Evolutionary conservation across 1,140 invertebrate species (phyloP).

Genomic region (Lasaia peninsularis): DNA sequence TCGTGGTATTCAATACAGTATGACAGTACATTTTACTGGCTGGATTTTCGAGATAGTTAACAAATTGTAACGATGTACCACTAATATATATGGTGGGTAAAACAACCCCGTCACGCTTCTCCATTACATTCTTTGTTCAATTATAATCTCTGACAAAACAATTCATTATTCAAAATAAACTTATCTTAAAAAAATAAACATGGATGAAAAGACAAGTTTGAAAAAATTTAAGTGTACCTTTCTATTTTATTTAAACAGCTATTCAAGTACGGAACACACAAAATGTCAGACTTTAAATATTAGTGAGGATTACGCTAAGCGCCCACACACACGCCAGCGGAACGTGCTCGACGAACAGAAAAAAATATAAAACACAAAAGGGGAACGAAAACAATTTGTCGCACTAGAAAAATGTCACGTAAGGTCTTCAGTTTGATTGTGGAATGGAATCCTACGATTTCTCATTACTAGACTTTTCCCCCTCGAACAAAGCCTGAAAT

Average conservation of each 20-base stretch:
- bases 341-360: slow-evolving; percentile 49
- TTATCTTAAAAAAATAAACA: neutral
- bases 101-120: too few relatives aligned
- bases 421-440: slow-evolving; percentile 35
- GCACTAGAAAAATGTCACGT: slow-evolving; percentile 48
- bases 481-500: slow-evolving; percentile 30
- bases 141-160: too few relatives aligned
- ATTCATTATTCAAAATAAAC: too few relatives aligned
- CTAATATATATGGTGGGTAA: too few relatives aligned
- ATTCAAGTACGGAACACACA: slow-evolving; percentile 22
- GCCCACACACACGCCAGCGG: slow-evolving; percentile 54
- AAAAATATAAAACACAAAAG: slow-evolving; percentile 29
- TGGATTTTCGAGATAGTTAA: too few relatives aligned
- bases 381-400: slow-evolving; percentile 44
- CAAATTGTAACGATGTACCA: too few relatives aligned
- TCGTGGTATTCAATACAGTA: too few relatives aligned
- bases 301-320: slow-evolving; percentile 32
- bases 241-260: slow-evolving; percentile 15
- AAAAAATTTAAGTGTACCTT: slow-evolving; percentile 13
- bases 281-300: slow-evolving; percentile 29
- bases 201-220: neutral
- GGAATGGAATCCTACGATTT: slow-evolving; percentile 30
- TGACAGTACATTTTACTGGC: too few relatives aligned
- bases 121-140: too few relatives aligned
- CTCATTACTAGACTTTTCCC: slow-evolving; percentile 26